phyloP scores from a whole-genome alignment of 2,113 vertebrate species.

The Terrapene triunguis region DNA sequence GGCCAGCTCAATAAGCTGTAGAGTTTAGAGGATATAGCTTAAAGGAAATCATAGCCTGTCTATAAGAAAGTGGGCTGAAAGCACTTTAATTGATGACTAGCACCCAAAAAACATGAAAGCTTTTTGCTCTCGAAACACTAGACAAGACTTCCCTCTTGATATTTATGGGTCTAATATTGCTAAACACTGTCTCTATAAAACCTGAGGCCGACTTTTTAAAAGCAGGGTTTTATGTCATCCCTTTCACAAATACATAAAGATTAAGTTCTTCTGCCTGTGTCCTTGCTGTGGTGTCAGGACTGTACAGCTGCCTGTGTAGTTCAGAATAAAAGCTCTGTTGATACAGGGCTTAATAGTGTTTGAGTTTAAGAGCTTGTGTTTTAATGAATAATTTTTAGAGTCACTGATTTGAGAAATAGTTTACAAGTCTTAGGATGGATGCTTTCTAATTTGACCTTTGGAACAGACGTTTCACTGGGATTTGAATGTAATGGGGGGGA shows the following conservation, averaged over 20 bases:
- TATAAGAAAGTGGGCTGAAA: background rate
- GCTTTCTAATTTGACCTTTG: conserved; percentile 71
- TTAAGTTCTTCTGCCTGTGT: conserved; percentile 9
- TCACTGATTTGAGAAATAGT: conserved; percentile 67
- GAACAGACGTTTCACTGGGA: conserved; percentile 53
- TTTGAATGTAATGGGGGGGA: conserved; percentile 40
- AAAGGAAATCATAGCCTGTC: background rate
- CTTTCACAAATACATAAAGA: conserved; percentile 1
- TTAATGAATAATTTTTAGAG: conserved; percentile 65
- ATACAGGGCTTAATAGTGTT: conserved; percentile 46
- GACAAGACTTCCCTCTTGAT: background rate
- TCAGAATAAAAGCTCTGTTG: background rate
- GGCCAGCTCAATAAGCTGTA: background rate
- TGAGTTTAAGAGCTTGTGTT: conserved; percentile 51
- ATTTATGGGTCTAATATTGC: conserved; percentile 2
- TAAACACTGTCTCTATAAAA: background rate
- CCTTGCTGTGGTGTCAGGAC: conserved; percentile 2
- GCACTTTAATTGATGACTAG: conserved; percentile 24
- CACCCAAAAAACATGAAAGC: conserved; percentile 40
- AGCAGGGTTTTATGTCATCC: background rate
- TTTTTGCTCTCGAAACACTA: conserved; percentile 14
- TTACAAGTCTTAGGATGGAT: conserved; percentile 57
- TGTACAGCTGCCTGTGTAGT: background rate
- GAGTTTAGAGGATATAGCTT: background rate
- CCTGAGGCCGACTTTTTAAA: conserved; percentile 16